Percentiles rank a stretch among this genome's conserved stretches.
Conservation (phyloP, 2,113 vertebrate genomes). For the Alethe castanea region DNA sequence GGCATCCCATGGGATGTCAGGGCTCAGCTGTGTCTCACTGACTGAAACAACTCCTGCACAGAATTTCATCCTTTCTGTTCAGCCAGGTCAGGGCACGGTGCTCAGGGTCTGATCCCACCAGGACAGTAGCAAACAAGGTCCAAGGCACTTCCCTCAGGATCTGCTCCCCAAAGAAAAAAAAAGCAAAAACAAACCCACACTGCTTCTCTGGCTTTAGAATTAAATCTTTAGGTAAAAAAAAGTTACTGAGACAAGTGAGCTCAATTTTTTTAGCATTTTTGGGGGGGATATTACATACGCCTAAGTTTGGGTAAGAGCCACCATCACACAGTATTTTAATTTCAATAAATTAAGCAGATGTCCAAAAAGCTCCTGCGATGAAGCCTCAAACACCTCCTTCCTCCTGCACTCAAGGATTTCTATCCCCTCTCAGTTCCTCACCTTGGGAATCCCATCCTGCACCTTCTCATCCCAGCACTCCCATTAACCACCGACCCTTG, state of each 20-base stretch:
- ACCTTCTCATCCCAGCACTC: slow-evolving; percentile 53
- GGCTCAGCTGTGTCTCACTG: background rate
- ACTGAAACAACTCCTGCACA: background rate
- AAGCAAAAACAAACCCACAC: background rate
- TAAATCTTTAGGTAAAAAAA: background rate
- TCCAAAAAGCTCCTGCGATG: background rate
- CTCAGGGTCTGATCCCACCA: background rate
- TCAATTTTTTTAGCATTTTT: background rate
- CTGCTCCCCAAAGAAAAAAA: no score
- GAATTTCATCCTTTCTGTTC: background rate
- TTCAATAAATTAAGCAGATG: background rate
- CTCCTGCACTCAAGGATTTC: background rate
- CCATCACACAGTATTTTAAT: background rate
- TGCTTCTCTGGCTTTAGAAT: background rate
- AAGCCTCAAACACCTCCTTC: background rate
- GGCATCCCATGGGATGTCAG: background rate
- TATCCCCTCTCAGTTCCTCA: background rate
- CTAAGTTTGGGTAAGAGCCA: background rate
- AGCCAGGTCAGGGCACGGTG: background rate
- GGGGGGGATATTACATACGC: rapidly evolving
- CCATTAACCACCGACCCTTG: slow-evolving; percentile 71
- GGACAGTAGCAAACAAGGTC: background rate
- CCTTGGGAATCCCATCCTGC: background rate
- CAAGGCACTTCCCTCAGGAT: background rate
- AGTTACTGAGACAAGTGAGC: background rate